Base-by-base conservation (phyloP, 1,140 invertebrate species). In the Meloidogyne floridensis region DNA sequence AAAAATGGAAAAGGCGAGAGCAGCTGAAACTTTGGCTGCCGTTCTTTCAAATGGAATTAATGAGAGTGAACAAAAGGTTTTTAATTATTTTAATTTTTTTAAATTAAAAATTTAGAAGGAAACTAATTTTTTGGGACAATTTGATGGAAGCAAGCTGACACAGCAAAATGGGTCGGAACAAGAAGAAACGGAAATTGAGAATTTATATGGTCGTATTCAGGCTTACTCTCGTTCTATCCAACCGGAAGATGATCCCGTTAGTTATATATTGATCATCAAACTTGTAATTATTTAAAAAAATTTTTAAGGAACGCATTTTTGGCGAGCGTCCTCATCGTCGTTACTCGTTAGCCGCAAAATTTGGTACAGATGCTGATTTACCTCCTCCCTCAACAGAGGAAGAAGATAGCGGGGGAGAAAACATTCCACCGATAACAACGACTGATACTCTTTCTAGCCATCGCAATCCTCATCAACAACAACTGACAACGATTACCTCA, bases 201-300 rank as follows among this genome's bases (percentile, higher is more conserved):
- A 75, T 53, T 43, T 82, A 54, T 82, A 71, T 59, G 70, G 79
- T 43, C 51, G 65, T 53, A 82, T 82, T 47, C 59, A 80, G 70
- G 81, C 81, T 18, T 82, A 82, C 9, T 82, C 81, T 32, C 80
- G 81, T 11, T 82, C 80, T 65, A 82, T 82, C 13, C 81, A 82
- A 54, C 81, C 81, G 4, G 81, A 80, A 10, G 80, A 79, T 72
- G 77, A 79, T 69, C 77, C 77, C 9, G 77, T 79, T 20, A 59
- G 75, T 53, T 20, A 13, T 56, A 13, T 75, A 75, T 20, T 7
- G 32, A 32, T 32, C 32, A 32, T 32, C 32, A 32, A 32, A 32
- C 32, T 32, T 32, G 32, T 32, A 32, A 32, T 32, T 32, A 32
- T 32, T 54, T 0, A 6, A 53, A 76, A 76, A 18, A n/a, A n/a